Evolutionary conservation across 1,140 invertebrate species (phyloP).

Genomic region (Himalopsyche phryganea): DNA sequence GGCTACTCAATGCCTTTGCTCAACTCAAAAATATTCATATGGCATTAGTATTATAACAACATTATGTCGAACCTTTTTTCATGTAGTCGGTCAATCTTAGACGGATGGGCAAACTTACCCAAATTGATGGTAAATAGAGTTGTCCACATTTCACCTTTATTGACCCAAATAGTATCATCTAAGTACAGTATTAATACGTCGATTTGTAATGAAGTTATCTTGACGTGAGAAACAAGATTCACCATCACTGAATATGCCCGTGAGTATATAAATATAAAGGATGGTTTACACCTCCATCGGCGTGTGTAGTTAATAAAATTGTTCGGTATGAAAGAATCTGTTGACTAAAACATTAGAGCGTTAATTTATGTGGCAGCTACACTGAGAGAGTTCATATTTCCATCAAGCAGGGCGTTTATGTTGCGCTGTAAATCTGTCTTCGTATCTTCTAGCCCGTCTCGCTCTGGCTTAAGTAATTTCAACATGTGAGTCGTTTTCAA

Average conservation of each 20-base stretch:
- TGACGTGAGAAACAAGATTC: too few species aligned
- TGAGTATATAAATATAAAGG: constrained; percentile 2
- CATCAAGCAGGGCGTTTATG: constrained; percentile 31
- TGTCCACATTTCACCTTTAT: too few species aligned
- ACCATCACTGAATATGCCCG: background rate
- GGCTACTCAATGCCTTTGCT: too few species aligned
- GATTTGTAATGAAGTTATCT: too few species aligned
- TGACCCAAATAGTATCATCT: too few species aligned
- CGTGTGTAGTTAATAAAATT: constrained; percentile 31
- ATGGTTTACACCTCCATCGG: constrained; percentile 15
- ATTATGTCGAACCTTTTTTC: too few species aligned
- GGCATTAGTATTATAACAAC: too few species aligned
- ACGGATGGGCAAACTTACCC: too few species aligned
- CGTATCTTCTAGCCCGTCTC: background rate
- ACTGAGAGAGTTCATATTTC: constrained; percentile 33
- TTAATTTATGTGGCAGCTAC: constrained; percentile 33
- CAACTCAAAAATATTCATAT: too few species aligned
- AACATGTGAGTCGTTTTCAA: background rate
- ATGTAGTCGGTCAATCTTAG: too few species aligned
- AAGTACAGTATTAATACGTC: too few species aligned
- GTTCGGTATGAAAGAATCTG: constrained; percentile 29
- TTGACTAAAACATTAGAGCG: constrained; percentile 33
- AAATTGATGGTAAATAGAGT: too few species aligned
- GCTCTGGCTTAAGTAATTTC: constrained; percentile 1
- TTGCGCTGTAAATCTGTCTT: constrained; percentile 30